Base-by-base conservation (phyloP, 2,888 invertebrate species). In the Rhamphomyia laevipes region DNA sequence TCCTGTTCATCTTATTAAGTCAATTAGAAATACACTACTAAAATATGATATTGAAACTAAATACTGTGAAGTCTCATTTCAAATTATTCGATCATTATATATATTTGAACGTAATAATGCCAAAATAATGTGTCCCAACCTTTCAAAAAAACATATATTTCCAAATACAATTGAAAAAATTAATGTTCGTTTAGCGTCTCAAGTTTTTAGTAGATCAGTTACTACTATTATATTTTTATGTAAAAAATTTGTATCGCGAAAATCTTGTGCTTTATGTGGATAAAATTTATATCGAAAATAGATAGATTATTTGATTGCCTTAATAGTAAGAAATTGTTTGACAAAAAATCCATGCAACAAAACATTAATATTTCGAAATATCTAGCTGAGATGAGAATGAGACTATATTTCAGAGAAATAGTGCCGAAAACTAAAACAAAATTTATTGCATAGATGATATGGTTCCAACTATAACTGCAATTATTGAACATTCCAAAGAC, bases 101-200 rank as follows among this genome's bases (percentile, higher is more conserved):
- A 4, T 21, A 3, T 21, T 21, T 21, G 21, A 21, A 5, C 5
- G 21, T 21, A 21, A 21, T 5, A 21, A 21, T 21, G 5, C 21
- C 21, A 21, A 21, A 21, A 47, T 41, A 47, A 30, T 47, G 30
- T 43, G 43, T 17, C 40, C 47, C 9, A 47, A 41, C 30, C 13
- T 40, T 3, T 41, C 41, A 17, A 21, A 31, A 33, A 31, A 42
- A 5, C 47, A 47, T 15, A 43, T 48, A 16, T 18, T 12, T 9
- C 47, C 41, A 5, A 41, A 40, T 11, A 41, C 42, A 13, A 41
- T 47, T 31, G 33, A 41, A 18, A 47, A 47, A 47, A 47, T 47
- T 41, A 40, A 23, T 15, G 41, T 47, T 12, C 30, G 33, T 12
- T 41, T 31, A 27, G 47, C 47, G 6, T 31, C 30, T 2, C 47